Conservation (phyloP, 2,797 vertebrate genomes). For the Paramormyrops hopkinsi region DNA sequence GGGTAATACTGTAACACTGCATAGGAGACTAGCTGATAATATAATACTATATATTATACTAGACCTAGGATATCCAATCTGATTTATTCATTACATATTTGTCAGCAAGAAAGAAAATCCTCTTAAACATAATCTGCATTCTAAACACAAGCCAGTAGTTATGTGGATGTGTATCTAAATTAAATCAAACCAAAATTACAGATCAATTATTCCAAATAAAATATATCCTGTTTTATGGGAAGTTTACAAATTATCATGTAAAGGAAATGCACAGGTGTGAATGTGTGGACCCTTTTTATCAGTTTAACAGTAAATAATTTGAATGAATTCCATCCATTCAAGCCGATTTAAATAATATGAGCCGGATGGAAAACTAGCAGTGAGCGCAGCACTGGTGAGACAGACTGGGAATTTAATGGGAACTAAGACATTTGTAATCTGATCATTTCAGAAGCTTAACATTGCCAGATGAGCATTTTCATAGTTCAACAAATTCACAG, state of each 20-base stretch:
- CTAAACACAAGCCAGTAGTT: slow-evolving; percentile 46
- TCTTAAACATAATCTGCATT: slow-evolving; percentile 51
- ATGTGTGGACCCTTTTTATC: background rate
- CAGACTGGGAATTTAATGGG: background rate
- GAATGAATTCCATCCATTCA: background rate
- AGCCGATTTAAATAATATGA: background rate
- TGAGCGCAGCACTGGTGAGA: background rate
- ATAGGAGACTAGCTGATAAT: background rate
- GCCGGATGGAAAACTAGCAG: background rate
- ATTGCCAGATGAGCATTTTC: background rate
- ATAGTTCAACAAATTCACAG: background rate
- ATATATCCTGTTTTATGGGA: background rate
- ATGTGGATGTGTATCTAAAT: slow-evolving; percentile 46
- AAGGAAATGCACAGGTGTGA: background rate
- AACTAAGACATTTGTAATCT: background rate
- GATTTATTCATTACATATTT: slow-evolving; percentile 34
- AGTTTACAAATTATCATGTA: background rate
- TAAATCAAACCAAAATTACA: background rate
- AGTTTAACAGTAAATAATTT: background rate
- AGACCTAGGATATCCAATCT: background rate
- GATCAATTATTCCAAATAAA: background rate
- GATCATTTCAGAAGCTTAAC: background rate
- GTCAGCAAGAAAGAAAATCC: slow-evolving; percentile 36
- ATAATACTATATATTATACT: background rate
- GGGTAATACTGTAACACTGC: background rate